Base-by-base conservation (phyloP, 2,113 vertebrate genomes). In the Rhinogobius similis region DNA sequence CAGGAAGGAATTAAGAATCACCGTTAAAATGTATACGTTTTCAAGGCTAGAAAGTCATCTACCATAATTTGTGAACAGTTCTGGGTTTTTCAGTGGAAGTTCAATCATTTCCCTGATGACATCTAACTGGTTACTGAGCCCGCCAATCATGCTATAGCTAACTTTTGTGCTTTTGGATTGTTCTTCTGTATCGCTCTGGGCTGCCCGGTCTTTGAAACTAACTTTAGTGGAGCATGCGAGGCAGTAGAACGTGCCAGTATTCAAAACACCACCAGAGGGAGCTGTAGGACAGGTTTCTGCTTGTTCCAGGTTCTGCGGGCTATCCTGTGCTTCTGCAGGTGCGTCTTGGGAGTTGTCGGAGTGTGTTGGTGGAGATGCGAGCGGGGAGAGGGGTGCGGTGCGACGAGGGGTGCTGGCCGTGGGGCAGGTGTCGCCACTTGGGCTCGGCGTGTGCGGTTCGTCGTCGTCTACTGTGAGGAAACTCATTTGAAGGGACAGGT, bases 91-190 rank as follows among this genome's bases (percentile, higher is more conserved):
- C 75, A 99, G 84, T 20, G 97, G 98, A 70, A 99, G 91, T 86
- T 99, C 96, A 32, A 99, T 90, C 1, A 94, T 94, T 88, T 98
- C 96, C 89, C 94, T 93, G 84, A 99, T 95, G 65, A 87, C 91
- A 64, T 89, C 91, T 79, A 99, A 77, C 81, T 99, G 96, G 77
- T 82, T 93, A 52, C 72, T 86, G 58, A 99, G 92, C 12, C 98
- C 97, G 32, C 98, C 98, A 64, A 99, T 97, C 94, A 95, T 95
- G 75, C 93, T 92, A 21, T 97, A 99, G 0, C 93, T 98, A 81
- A 99, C 91, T 78, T 77, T 93, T 68, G 88, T 85, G 73, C 83
- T 73, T 44, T 78, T 75, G 3, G 16, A 39, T 0, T 87, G 77
- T 46, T 69, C 62, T 9, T 90, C 68, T 27, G 46, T 66, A 39